Base-by-base conservation (phyloP, 2,888 invertebrate genomes). In the Scaptomyza flava region DNA sequence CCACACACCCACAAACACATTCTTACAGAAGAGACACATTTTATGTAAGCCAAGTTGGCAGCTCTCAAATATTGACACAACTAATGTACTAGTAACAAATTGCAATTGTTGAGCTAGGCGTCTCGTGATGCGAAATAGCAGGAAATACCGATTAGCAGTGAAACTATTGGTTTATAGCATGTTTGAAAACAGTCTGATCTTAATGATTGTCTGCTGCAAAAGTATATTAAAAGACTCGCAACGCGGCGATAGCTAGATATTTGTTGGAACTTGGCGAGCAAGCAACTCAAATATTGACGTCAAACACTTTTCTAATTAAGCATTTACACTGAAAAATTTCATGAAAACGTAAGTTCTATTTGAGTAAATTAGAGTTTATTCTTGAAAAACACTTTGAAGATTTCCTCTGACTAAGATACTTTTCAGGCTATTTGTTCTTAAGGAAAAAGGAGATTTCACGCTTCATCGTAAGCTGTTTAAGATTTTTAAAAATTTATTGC, bases 11-110 rank as follows among this genome's bases (percentile, higher is more conserved):
- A 7, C 14, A 17, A 1, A 17, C 17, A 17, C 17, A 36, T 31
- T 62, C 50, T 12, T 20, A 30, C 41, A 20, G 31, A 47, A 47
- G 33, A 42, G 12, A 48, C 38, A 58, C 38, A 58, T 9, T 17
- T 41, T 41, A 64, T 14, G 51, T 31, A 51, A 9, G 23, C 50
- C 41, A 52, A 63, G 45, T 47, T 65, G 62, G 17, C 62, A 58
- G 79, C 48, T 34, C 50, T 72, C 38, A 71, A 78, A 84, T 82
- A 84, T 87, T 75, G 74, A 87, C 69, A 50, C 56, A 71, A 68
- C 68, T 77, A 69, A 77, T 74, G 70, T 64, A 42, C 8, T 33
- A 1, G 47, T 11, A 38, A 58, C 58, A 62, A 72, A 81, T 72
- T 67, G 64, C 54, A 48, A 57, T 43, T 58, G 72, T 47, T 67